Base-by-base conservation (phyloP, 2,888 invertebrate genomes). In the Boloria euphrosyne region DNA sequence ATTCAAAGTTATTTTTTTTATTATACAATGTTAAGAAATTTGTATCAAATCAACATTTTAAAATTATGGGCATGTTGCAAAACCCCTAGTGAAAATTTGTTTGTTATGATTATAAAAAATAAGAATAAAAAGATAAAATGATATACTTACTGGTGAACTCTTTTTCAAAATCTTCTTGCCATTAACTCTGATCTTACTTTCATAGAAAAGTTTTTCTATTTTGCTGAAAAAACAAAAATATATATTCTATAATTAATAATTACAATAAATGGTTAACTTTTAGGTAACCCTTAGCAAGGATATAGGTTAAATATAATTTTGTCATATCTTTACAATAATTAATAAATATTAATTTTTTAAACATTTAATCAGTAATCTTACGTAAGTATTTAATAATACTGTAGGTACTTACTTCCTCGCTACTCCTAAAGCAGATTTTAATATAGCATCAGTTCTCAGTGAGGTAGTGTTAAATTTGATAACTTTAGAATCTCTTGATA, bases 191-290 rank as follows among this genome's bases (percentile, higher is more conserved):
- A 97, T 94, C 90, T 94, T 96, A 78, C 95, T 96, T 73, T 96
- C 95, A 87, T 97, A 97, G 82, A 97, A 96, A 58, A 95, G 85
- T 61, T 93, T 93, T 80, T 97, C 97, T 51, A 97, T 92, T 94
- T 97, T 97, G 80, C 96, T 96, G 83, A 74, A 93, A 90, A 44
- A 7, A 51, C n/a, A 52, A 13, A 16, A 27, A n/a, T 43, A 27
- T 17, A 31, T 5, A 49, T n/a, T n/a, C 13, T 31, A 6, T n/a
- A 47, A 13, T 27, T 44, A 27, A 31, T 53, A 13, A 47, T n/a
- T 10, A 47, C 5, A n/a, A 22, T 31, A n/a, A 38, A 38, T 10
- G 7, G 10, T 10, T 38, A 10, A 38, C 2, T 38, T 38, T 38
- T 38, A 38, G 7, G 1, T 38, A 38, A 38, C 3, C 31, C 31